Percentiles rank a stretch among this genome's conserved stretches.
Conservation (phyloP, 1,140 invertebrate genomes). For the Zaprionus ornatus region DNA sequence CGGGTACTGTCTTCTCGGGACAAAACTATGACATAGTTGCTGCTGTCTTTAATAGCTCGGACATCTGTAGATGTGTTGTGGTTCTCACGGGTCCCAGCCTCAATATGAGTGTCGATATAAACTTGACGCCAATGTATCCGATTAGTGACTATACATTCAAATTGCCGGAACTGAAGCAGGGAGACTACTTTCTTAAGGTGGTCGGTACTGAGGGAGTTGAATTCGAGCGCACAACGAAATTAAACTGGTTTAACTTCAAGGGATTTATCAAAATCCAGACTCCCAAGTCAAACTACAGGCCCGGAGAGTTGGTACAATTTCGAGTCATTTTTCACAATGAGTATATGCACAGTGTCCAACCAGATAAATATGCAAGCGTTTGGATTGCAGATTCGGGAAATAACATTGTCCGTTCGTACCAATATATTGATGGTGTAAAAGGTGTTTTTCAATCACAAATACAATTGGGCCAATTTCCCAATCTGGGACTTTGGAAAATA, state of each 20-base stretch:
- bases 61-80: slow-evolving; percentile 12
- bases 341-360: not conserved
- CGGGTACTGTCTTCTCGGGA: slow-evolving; percentile 14
- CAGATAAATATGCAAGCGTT: not conserved
- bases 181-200: slow-evolving; percentile 17
- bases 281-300: slow-evolving; percentile 12
- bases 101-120: slow-evolving; percentile 4
- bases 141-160: slow-evolving; percentile 9
- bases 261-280: slow-evolving; percentile 42
- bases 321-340: slow-evolving; percentile 37
- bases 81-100: slow-evolving; percentile 15
- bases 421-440: not conserved
- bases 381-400: slow-evolving; percentile 33
- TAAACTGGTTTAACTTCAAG: slow-evolving; percentile 13
- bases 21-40: slow-evolving; percentile 18
- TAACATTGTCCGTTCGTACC: not conserved
- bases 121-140: slow-evolving; percentile 2
- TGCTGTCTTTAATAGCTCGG: not conserved
- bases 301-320: slow-evolving; percentile 34
- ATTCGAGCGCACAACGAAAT: not conserved
- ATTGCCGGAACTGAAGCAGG: slow-evolving; percentile 11
- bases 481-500: slow-evolving; percentile 36
- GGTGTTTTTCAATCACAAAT: slow-evolving; percentile 24
- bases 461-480: not conserved
- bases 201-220: not conserved